Evolutionary conservation across 2,113 vertebrate species (phyloP).

Genomic region (Speoplatyrhinus poulsoni): DNA sequence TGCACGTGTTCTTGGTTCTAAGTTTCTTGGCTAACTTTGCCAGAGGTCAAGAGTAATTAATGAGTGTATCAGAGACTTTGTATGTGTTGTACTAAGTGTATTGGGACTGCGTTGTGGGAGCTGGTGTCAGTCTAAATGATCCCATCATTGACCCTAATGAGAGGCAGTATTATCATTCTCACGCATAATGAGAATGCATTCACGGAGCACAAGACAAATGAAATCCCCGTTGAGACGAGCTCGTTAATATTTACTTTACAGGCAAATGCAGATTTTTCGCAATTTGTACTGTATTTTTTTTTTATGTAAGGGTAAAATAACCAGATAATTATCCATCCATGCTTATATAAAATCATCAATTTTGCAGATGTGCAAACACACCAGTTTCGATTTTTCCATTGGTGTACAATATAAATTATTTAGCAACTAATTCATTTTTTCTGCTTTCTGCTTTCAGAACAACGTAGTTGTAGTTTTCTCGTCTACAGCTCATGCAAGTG

Average conservation of each 20-base stretch:
- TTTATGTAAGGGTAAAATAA: background rate
- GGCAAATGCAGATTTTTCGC: background rate
- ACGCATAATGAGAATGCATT: background rate
- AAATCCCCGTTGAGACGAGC: background rate
- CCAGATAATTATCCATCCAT: background rate
- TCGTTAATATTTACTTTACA: background rate
- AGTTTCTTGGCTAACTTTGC: background rate
- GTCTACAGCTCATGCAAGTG: too few species aligned
- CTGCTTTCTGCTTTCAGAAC: too few species aligned
- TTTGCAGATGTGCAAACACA: too few species aligned
- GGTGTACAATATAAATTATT: background rate
- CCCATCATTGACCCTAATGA: slow-evolving; percentile 9
- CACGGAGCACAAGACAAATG: slow-evolving; percentile 8
- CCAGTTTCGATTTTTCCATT: background rate
- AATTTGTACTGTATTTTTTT: too few species aligned
- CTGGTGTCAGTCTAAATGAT: slow-evolving; percentile 9
- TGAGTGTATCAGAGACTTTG: background rate
- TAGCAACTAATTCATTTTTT: too few species aligned
- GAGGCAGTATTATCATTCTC: slow-evolving; percentile 12
- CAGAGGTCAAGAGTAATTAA: slow-evolving; percentile 9
- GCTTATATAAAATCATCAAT: background rate
- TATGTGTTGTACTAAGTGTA: slow-evolving; percentile 7
- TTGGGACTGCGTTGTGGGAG: slow-evolving; percentile 1
- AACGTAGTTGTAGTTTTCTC: too few species aligned
- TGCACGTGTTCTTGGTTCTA: background rate